Conservation (phyloP, 2,113 vertebrate genomes). For the Megaceryle torquata region DNA sequence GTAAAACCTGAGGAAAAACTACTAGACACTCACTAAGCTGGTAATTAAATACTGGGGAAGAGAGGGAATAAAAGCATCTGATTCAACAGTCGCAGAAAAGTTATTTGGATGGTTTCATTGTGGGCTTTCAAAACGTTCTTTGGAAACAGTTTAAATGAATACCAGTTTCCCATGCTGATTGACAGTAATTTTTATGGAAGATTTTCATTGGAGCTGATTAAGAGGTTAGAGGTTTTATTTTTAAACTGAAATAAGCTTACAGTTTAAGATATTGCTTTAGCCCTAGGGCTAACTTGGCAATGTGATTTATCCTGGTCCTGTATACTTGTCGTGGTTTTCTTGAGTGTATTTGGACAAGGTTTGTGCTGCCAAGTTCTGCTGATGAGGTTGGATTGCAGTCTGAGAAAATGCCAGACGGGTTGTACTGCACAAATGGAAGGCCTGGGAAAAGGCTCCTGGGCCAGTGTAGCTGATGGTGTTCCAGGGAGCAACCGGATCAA, state of each 20-base stretch:
- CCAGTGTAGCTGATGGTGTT: accelerated
- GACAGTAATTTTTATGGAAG: neutral
- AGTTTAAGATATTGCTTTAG: neutral
- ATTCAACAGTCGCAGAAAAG: neutral
- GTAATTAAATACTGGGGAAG: neutral
- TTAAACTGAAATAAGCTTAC: neutral
- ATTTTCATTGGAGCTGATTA: neutral
- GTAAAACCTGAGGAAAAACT: neutral
- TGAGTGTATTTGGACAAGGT: neutral
- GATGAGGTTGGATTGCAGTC: neutral
- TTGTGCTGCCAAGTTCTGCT: neutral
- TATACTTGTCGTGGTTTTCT: neutral
- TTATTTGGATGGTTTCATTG: neutral
- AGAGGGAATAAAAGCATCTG: neutral
- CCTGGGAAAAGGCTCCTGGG: neutral
- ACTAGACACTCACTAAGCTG: neutral
- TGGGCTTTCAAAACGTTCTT: neutral
- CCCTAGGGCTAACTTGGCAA: neutral
- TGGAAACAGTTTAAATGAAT: neutral
- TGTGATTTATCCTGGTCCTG: neutral
- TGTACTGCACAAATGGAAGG: neutral
- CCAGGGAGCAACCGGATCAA: neutral
- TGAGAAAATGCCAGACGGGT: accelerated
- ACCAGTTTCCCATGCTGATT: neutral
- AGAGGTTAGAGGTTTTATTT: neutral